These are phyloP conservation scores for Erethizon dorsatum DNA, from an alignment of 2,797 vertebrate genomes.

Conservation along the genomic window DNA sequence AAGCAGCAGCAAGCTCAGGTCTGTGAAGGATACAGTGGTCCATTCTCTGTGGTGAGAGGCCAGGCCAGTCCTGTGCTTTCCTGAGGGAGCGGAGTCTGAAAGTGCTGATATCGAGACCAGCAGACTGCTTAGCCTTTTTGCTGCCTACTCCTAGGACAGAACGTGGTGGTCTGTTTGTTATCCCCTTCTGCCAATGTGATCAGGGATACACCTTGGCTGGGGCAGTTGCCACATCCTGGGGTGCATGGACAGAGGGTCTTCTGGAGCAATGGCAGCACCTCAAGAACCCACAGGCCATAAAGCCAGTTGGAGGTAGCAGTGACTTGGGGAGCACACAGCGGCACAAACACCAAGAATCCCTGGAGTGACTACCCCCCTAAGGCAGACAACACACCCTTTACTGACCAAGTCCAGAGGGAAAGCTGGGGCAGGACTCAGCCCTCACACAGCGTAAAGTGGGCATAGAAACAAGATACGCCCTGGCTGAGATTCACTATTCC, in stretches of 20 bases:
- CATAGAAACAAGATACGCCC: not conserved
- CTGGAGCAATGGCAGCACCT: not conserved
- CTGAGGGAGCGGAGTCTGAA: not conserved
- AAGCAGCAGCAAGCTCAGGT: not conserved
- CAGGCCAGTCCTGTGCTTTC: not conserved
- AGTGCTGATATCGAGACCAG: not conserved
- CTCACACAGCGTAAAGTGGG: not conserved
- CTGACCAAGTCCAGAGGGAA: not conserved
- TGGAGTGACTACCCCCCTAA: not conserved
- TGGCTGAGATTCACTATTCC: accelerated
- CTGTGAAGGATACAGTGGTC: not conserved
- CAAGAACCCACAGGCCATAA: not conserved
- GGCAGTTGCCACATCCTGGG: not conserved
- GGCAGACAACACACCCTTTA: not conserved
- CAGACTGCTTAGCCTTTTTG: not conserved
- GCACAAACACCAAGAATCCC: not conserved
- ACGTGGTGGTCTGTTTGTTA: not conserved
- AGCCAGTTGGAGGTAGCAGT: not conserved
- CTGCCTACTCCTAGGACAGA: not conserved
- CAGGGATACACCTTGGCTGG: not conserved
- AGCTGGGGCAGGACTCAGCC: not conserved
- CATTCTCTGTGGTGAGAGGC: not conserved
- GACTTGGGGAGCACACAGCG: not conserved
- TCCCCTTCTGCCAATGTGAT: not conserved
- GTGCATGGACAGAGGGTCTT: not conserved